Conservation (phyloP, 2,113 vertebrate genomes). For the Dicentrarchus labrax region DNA sequence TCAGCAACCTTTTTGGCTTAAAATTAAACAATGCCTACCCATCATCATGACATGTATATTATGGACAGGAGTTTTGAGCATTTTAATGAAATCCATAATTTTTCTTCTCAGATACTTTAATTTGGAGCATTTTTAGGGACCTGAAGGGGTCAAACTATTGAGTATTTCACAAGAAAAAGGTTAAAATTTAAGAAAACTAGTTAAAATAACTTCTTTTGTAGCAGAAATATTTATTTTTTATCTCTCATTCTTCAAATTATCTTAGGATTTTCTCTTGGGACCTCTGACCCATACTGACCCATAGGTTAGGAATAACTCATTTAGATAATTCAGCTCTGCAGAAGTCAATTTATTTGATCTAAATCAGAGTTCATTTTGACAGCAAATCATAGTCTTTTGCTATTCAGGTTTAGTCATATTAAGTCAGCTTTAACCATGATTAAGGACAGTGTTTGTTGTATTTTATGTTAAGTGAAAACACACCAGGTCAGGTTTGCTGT, state of each 20-base stretch:
- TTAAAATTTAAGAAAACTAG: not conserved
- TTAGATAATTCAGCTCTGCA: not conserved
- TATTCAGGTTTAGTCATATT: no score
- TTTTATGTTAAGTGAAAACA: no score
- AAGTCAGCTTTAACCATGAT: no score
- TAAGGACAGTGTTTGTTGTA: no score
- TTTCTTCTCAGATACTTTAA: not conserved
- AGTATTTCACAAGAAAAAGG: not conserved
- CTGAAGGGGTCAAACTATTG: not conserved
- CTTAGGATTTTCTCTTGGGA: not conserved
- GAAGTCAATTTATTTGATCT: not conserved
- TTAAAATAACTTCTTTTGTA: not conserved
- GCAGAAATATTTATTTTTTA: not conserved
- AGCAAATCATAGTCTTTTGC: no score
- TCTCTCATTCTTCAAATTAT: not conserved
- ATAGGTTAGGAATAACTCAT: not conserved
- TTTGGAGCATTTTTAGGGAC: not conserved
- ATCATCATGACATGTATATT: not conserved
- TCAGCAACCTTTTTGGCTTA: not conserved
- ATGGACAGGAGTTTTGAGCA: not conserved
- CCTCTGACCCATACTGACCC: not conserved
- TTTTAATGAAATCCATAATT: not conserved
- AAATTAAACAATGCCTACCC: not conserved
- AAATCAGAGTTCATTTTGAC: no score
- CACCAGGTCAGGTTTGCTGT: no score